Conservation (phyloP, 2,113 vertebrate species). For the Salminus brasiliensis region DNA sequence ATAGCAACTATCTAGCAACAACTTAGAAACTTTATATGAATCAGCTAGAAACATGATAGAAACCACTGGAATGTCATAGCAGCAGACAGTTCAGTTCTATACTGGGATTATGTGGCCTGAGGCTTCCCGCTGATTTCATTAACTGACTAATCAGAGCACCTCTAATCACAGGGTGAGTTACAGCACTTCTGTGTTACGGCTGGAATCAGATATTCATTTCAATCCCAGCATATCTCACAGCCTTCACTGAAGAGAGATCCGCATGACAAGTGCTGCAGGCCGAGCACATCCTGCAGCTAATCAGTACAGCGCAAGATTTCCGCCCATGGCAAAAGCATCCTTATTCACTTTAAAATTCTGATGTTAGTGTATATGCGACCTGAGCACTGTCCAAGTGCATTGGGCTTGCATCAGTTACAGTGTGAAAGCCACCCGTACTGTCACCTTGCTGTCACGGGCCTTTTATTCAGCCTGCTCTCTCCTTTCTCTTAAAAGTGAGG, state of each 20-base stretch:
- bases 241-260: not conserved
- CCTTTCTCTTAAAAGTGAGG: not conserved
- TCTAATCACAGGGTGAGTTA: not conserved
- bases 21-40: too few relatives aligned
- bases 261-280: not conserved
- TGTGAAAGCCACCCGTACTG: not conserved
- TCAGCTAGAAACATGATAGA: too few relatives aligned
- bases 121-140: slow-evolving; percentile 2
- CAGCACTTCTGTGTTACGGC: not conserved
- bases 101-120: not conserved
- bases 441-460: not conserved
- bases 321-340: not conserved
- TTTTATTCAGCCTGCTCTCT: not conserved
- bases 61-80: too few relatives aligned
- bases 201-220: not conserved
- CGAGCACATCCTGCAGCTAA: not conserved
- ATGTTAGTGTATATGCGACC: not conserved
- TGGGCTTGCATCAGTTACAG: not conserved
- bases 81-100: not conserved
- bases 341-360: not conserved
- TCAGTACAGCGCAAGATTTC: not conserved
- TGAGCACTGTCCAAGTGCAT: not conserved
- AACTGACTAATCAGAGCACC: not conserved
- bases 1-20: too few relatives aligned
- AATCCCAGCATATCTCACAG: not conserved